These are phyloP conservation scores for Chalcis sispes DNA, from an alignment of 2,888 invertebrate species.

Conservation along the genomic window DNA sequence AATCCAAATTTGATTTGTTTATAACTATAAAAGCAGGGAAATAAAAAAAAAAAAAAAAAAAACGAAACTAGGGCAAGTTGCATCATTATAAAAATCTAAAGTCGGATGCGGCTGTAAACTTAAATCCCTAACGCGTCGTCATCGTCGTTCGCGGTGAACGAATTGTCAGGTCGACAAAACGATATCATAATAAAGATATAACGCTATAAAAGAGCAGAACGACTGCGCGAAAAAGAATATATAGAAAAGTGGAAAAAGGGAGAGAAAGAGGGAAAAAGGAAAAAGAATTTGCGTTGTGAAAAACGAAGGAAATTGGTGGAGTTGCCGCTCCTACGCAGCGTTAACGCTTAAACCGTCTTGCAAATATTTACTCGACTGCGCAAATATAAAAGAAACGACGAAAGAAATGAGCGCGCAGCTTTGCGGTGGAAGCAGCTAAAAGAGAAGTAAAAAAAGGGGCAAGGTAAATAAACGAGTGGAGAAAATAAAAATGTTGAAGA, in stretches of 20 bases:
- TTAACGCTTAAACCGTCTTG: slow-evolving; percentile 27
- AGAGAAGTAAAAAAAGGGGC: background rate
- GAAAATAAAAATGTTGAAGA: background rate
- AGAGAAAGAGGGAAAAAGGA: background rate
- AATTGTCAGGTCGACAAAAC: slow-evolving; percentile 19
- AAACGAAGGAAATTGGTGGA: slow-evolving; percentile 37
- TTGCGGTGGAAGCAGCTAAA: background rate
- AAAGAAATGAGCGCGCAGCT: slow-evolving; percentile 31
- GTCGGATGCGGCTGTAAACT: slow-evolving; percentile 9
- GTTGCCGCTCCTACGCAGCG: background rate
- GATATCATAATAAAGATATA: slow-evolving; percentile 44
- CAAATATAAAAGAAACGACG: slow-evolving; percentile 34
- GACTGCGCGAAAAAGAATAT: too few species aligned
- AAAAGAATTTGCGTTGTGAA: slow-evolving; percentile 8
- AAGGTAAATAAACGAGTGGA: background rate
- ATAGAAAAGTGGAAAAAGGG: too few species aligned
- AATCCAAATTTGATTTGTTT: background rate
- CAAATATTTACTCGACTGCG: slow-evolving; percentile 45
- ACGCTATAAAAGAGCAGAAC: slow-evolving; percentile 32
- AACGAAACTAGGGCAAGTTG: slow-evolving; percentile 7
- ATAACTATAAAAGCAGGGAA: background rate
- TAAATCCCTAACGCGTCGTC: slow-evolving; percentile 3
- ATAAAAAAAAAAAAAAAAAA: background rate
- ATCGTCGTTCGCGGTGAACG: too few species aligned
- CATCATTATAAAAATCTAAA: slow-evolving; percentile 44